phyloP scores from a whole-genome alignment of 2,797 vertebrate genomes.

The Peromyscus melanophrys region DNA sequence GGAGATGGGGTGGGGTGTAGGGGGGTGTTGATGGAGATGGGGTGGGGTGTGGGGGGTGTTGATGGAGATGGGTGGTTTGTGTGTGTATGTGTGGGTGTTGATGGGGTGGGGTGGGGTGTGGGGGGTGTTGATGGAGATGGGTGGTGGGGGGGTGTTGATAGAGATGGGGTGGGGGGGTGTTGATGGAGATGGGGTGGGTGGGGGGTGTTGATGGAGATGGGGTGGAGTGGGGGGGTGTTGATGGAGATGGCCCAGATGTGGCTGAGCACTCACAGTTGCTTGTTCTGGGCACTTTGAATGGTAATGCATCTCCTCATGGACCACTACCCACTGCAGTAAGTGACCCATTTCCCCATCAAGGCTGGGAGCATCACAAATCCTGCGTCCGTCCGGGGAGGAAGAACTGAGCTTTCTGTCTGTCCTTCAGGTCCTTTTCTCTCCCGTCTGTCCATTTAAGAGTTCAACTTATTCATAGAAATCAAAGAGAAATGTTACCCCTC shows the following conservation, averaged over 20 bases:
- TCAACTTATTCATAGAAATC: constrained; percentile 22
- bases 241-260: too few species aligned
- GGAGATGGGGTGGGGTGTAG: too few species aligned
- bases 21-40: too few species aligned
- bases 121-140: too few species aligned
- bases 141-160: too few species aligned
- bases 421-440: background rate
- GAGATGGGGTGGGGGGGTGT: background rate
- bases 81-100: too few species aligned
- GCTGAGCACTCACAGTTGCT: too few species aligned
- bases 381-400: fast-evolving
- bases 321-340: background rate
- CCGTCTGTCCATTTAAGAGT: constrained; percentile 2
- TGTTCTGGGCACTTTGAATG: background rate
- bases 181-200: too few species aligned
- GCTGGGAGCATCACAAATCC: background rate
- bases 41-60: too few species aligned
- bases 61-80: too few species aligned
- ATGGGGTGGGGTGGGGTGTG: too few species aligned
- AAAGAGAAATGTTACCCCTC: constrained; percentile 9
- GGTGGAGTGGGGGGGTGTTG: background rate
- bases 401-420: background rate
- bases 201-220: background rate
- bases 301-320: background rate
- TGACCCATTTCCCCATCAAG: background rate